Evolutionary conservation across 2,797 vertebrate species (phyloP).

Genomic region (Hephaestus fuliginosus): DNA sequence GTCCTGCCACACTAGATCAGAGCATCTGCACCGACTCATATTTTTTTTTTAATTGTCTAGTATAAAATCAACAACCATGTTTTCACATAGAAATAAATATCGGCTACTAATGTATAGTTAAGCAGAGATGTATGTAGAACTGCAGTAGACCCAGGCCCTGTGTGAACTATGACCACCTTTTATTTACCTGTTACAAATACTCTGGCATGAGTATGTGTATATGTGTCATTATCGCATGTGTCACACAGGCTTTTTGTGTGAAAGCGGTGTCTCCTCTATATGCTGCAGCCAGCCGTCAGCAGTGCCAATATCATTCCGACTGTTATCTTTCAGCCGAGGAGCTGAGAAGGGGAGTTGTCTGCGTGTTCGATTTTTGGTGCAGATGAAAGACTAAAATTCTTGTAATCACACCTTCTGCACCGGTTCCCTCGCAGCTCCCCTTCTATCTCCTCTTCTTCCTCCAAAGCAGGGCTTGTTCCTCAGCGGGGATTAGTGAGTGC

Average conservation of each 20-base stretch:
- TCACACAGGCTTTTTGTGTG: slow-evolving; percentile 1
- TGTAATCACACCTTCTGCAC: slow-evolving; percentile 69
- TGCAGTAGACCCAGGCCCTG: not conserved
- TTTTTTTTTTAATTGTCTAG: not conserved
- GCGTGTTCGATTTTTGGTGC: slow-evolving; percentile 49
- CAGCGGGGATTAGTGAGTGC: slow-evolving; percentile 84
- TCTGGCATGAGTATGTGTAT: slow-evolving; percentile 3
- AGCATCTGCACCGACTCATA: not conserved
- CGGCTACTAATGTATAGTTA: not conserved
- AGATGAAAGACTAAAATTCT: slow-evolving; percentile 76
- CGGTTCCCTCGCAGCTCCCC: slow-evolving; percentile 64
- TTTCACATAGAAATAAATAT: not conserved
- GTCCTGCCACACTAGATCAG: not conserved
- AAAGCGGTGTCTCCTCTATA: slow-evolving; percentile 22
- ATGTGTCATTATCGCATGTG: slow-evolving; percentile 3
- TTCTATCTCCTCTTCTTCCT: slow-evolving; percentile 57
- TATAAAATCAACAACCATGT: slow-evolving; percentile 2
- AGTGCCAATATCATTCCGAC: slow-evolving; percentile 46
- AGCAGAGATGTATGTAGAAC: not conserved
- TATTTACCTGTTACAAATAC: not conserved
- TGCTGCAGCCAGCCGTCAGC: slow-evolving; percentile 28
- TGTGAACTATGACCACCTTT: slow-evolving; percentile 8
- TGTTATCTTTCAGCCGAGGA: slow-evolving; percentile 55
- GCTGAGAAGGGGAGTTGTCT: slow-evolving; percentile 44
- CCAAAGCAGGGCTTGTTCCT: slow-evolving; percentile 78